A percentile compares a stretch with the other conserved stretches of the same genome.
Conservation (phyloP, 2,888 invertebrate genomes). For the Lissocephala sabroskyi region DNA sequence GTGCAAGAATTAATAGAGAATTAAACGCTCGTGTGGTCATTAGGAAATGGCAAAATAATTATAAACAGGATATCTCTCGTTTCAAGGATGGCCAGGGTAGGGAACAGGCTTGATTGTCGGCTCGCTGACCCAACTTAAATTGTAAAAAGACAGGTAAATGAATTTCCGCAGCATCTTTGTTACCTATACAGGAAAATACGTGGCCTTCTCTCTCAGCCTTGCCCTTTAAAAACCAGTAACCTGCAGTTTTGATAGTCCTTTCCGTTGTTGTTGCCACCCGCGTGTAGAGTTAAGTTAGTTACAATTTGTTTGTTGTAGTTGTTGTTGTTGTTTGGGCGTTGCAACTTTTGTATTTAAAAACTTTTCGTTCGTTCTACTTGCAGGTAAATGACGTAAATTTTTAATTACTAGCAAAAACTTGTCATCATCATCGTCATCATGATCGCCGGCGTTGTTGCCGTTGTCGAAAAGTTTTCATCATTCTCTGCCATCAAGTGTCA, state of each 20-base stretch:
- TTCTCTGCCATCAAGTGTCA: conserved; percentile 58
- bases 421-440: conserved; percentile 24
- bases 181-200: too few relatives aligned
- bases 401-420: conserved; percentile 54
- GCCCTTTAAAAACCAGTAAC: too few relatives aligned
- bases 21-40: conserved; percentile 35
- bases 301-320: conserved; percentile 20
- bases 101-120: too few relatives aligned
- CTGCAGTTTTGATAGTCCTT: conserved; percentile 12
- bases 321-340: not conserved
- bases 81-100: too few relatives aligned
- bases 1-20: conserved; percentile 57
- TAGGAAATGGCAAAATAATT: too few relatives aligned
- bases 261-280: conserved; percentile 12
- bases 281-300: conserved; percentile 40
- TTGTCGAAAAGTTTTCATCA: conserved; percentile 50
- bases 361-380: conserved; percentile 48
- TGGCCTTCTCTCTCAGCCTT: too few relatives aligned
- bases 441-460: too few relatives aligned
- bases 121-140: too few relatives aligned
- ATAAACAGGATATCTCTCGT: too few relatives aligned
- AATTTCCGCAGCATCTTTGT: too few relatives aligned
- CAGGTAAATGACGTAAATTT: conserved; percentile 63
- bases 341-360: conserved; percentile 60
- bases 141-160: too few relatives aligned